A percentile compares a stretch with the other conserved stretches of the same genome.
phyloP scores from a whole-genome alignment of 1,140 invertebrate genomes.

The Bombus balteatus region DNA sequence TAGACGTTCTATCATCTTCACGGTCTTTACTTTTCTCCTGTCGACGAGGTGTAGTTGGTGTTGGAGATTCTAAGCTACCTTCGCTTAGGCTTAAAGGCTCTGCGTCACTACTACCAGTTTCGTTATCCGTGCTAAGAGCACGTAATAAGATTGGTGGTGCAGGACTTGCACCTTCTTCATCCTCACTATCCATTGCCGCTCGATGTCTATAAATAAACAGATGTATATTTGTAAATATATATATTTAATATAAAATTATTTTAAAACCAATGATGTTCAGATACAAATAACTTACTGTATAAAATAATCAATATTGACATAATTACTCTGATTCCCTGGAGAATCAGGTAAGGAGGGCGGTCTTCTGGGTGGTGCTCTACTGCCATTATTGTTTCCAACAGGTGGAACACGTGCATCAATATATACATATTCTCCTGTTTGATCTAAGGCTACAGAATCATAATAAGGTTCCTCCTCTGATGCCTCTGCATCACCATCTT shows the following conservation, averaged over 20 bases:
- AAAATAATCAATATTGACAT: slow-evolving; percentile 95
- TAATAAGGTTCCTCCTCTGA: slow-evolving; percentile 90
- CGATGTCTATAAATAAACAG: slow-evolving; percentile 73
- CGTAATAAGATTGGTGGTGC: slow-evolving; percentile 79
- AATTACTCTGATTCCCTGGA: slow-evolving; percentile 90
- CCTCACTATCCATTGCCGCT: slow-evolving; percentile 80
- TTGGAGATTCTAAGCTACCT: slow-evolving; percentile 80
- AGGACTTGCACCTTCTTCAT: slow-evolving; percentile 79
- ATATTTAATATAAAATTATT: slow-evolving; percentile 85
- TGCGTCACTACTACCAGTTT: slow-evolving; percentile 81
- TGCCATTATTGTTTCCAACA: slow-evolving; percentile 73
- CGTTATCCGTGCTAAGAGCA: slow-evolving; percentile 80
- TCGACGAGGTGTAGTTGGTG: slow-evolving; percentile 80
- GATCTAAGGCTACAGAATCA: slow-evolving; percentile 91
- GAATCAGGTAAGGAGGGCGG: slow-evolving; percentile 87
- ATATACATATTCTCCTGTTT: slow-evolving; percentile 90
- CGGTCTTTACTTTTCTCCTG: slow-evolving; percentile 77
- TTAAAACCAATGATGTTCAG: background rate
- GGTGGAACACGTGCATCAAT: slow-evolving; percentile 85
- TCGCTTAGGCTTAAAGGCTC: slow-evolving; percentile 81
- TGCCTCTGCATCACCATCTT: slow-evolving; percentile 83
- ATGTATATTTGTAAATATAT: slow-evolving; percentile 89
- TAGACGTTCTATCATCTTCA: slow-evolving; percentile 88
- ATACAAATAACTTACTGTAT: slow-evolving; percentile 86
- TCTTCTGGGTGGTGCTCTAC: slow-evolving; percentile 73